A percentile compares a stretch with the other conserved stretches of the same genome.
Evolutionary conservation across 2,113 vertebrate species (phyloP).

Genomic region (Calyptommatus sinebrachiatus): DNA sequence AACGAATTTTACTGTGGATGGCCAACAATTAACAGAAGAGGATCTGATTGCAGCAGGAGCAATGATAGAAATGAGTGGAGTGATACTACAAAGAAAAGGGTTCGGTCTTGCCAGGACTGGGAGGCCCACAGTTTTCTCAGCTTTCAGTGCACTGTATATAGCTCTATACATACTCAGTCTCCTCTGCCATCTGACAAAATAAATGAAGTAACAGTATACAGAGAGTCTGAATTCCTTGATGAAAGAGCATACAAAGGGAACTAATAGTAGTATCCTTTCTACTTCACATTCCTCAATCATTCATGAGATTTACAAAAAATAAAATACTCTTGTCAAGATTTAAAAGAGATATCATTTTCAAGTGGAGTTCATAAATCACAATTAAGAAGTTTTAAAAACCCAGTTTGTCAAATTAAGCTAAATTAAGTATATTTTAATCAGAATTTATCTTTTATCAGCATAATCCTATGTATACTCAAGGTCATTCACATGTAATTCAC

Average conservation of each 20-base stretch:
- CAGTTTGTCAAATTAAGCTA: no score
- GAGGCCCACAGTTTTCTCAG: background rate
- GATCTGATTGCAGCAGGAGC: conserved; percentile 49
- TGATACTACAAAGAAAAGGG: conserved; percentile 42
- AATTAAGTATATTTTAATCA: no score
- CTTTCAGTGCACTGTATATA: conserved; percentile 46
- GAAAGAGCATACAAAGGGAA: background rate
- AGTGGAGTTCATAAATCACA: no score
- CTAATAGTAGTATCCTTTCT: background rate
- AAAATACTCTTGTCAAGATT: no score
- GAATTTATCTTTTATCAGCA: no score
- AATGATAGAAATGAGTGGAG: conserved; percentile 58
- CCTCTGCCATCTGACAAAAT: background rate
- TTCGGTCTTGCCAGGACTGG: conserved; percentile 29
- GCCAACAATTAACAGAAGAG: conserved; percentile 9
- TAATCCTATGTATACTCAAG: no score
- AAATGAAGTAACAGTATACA: background rate
- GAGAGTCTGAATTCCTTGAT: background rate
- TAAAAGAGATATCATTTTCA: no score
- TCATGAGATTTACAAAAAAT: no score
- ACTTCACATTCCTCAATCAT: background rate
- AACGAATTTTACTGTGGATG: background rate
- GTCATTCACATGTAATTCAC: no score
- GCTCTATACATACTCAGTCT: conserved; percentile 41
- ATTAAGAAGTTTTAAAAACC: no score